Evolutionary conservation across 2,113 vertebrate species (phyloP).

Genomic region (Muntiacus reevesi): DNA sequence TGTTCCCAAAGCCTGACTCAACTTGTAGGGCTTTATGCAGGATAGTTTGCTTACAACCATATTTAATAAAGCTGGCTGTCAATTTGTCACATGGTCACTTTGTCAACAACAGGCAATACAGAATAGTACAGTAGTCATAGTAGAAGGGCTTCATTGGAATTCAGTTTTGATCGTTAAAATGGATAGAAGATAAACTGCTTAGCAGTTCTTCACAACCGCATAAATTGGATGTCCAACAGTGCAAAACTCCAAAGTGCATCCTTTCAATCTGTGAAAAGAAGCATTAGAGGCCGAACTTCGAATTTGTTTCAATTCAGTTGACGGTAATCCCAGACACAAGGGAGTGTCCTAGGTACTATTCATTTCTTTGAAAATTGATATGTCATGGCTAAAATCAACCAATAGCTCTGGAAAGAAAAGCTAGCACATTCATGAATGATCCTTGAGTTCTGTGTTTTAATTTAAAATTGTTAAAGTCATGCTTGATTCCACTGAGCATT

Average conservation of each 20-base stretch:
- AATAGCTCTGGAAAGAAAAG: neutral
- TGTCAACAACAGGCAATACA: neutral
- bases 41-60: neutral
- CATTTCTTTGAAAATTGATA: constrained; percentile 43
- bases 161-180: constrained; percentile 24
- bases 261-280: constrained; percentile 52
- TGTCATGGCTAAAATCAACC: neutral
- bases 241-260: constrained; percentile 28
- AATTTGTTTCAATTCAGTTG: constrained; percentile 55
- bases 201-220: neutral
- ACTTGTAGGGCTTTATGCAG: neutral
- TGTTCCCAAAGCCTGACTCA: neutral
- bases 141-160: neutral
- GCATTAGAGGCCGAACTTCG: constrained; percentile 31
- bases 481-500: neutral
- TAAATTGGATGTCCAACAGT: constrained; percentile 48
- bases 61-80: constrained; percentile 1
- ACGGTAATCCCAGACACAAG: constrained; percentile 13
- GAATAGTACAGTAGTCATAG: neutral
- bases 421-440: neutral
- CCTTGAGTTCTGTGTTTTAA: neutral
- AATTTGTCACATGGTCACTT: neutral
- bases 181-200: constrained; percentile 48
- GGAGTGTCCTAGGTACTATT: neutral
- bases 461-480: constrained; percentile 3